These are phyloP conservation scores for Chitala chitala DNA, from an alignment of 2,113 vertebrate genomes.

Conservation along the genomic window DNA sequence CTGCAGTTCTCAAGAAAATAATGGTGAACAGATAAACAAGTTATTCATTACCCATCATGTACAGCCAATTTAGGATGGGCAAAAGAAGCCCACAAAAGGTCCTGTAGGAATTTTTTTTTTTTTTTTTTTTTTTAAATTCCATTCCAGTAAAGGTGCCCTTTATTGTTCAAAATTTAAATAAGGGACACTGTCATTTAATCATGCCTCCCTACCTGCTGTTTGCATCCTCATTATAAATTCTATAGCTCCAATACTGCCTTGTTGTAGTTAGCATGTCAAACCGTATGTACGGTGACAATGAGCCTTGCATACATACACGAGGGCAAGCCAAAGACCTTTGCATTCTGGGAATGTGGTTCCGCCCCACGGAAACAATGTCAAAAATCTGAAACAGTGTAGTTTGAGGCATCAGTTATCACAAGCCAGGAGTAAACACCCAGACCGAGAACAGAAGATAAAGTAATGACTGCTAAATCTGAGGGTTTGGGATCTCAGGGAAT, in stretches of 20 bases:
- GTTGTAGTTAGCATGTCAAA: slow-evolving; percentile 33
- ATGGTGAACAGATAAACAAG: too few relatives aligned
- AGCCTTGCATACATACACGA: slow-evolving; percentile 48
- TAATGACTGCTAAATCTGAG: slow-evolving; percentile 26
- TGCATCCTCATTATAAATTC: neutral
- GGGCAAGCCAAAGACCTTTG: slow-evolving; percentile 46
- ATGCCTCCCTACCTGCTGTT: neutral
- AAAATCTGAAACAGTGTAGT: slow-evolving; percentile 31
- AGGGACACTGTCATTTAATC: neutral
- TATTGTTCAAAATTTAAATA: neutral
- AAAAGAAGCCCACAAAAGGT: too few relatives aligned
- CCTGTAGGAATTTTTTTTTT: too few relatives aligned
- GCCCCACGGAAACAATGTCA: slow-evolving; percentile 43
- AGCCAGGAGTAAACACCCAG: slow-evolving; percentile 11
- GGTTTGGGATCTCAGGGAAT: slow-evolving; percentile 33
- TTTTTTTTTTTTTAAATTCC: too few relatives aligned
- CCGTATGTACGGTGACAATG: slow-evolving; percentile 25
- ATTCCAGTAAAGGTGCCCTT: slow-evolving; percentile 11
- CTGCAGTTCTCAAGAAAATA: too few relatives aligned
- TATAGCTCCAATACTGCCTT: slow-evolving; percentile 30
- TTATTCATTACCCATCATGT: too few relatives aligned
- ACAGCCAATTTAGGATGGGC: too few relatives aligned
- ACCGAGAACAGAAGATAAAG: slow-evolving; percentile 10
- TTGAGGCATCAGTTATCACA: slow-evolving; percentile 30
- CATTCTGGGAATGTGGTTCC: slow-evolving; percentile 39